Conservation (phyloP, 2,797 vertebrate species). For the Silurus aristotelis region DNA sequence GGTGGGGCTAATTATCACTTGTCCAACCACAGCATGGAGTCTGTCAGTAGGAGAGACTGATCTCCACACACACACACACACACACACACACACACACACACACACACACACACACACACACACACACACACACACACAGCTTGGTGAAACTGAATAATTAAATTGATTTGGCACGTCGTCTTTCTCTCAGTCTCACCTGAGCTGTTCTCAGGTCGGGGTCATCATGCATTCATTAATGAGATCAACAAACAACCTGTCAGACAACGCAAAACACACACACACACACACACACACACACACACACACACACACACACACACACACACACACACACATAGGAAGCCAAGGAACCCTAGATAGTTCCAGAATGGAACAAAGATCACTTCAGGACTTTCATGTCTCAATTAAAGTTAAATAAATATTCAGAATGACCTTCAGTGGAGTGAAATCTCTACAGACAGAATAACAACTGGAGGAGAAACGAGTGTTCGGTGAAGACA, state of each 20-base stretch:
- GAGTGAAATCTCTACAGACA: too few species aligned
- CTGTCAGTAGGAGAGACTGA: slow-evolving; percentile 24
- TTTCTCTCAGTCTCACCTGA: slow-evolving; percentile 35
- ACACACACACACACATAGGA: slow-evolving; percentile 5
- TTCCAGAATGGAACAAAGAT: background rate
- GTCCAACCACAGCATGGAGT: slow-evolving; percentile 23
- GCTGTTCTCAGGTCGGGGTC: slow-evolving; percentile 44
- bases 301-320: background rate
- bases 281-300: background rate
- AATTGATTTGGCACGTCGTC: slow-evolving; percentile 42
- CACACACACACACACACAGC: slow-evolving; percentile 9
- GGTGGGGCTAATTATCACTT: slow-evolving; percentile 18
- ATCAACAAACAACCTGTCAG: slow-evolving; percentile 33
- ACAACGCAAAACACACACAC: background rate
- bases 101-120: background rate
- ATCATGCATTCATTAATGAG: slow-evolving; percentile 50
- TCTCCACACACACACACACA: background rate
- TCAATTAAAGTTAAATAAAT: background rate
- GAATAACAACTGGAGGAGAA: background rate
- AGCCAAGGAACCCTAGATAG: background rate
- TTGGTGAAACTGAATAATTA: slow-evolving; percentile 46
- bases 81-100: background rate
- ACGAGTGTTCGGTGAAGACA: background rate
- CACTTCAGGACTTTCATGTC: background rate
- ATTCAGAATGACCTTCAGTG: background rate